Evolutionary conservation across 1,140 invertebrate genomes (phyloP), one percentile per base, ranked within the genome.

Genomic region (Trichoplusia ni): DNA sequence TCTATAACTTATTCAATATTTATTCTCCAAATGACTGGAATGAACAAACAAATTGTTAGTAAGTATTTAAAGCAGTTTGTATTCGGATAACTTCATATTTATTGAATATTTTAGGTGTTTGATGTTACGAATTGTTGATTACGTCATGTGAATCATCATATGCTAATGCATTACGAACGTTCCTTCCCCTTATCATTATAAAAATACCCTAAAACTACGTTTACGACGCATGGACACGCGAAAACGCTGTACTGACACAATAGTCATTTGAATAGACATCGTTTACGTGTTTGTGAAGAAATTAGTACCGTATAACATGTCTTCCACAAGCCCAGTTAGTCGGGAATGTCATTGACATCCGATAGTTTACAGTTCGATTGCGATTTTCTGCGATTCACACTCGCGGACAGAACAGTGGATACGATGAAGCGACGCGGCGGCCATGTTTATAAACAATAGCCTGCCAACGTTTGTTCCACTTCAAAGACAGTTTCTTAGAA

Each of bases 391-490:
- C 61, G 54, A 69, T 62, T 51, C 64, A 9, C 23, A 18, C 4
- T 25, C 33, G 47, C 11, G 29, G 64, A 69, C 64, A 69, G 66
- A 73, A 63, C 37, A 38, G 21, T 64, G 37, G 23, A 58, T 42
- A 25, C 25, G 53, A 4, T n/a, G 31, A 27, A 14, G 3, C 42
- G n/a, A 40, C 37, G 31, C 33, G 54, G 59, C 29, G 33, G 40
- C 44, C 47, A 42, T 72, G 72, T 75, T 77, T 75, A 77, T 77
- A 77, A 75, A 77, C 72, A 72, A 71, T 67, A 56, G 37, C 46
- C 44, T 16, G 62, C 47, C 66, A 67, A 23, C 19, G 49, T 60
- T 51, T 51, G 42, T 70, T 69, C 63, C 61, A 61, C 59, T 73
- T 59, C 18, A 42, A 62, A 60, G 44, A 59, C 37, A 40, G 11